These are phyloP conservation scores for Anagyrus pseudococci DNA, from an alignment of 2,888 invertebrate genomes.

Conservation along the genomic window DNA sequence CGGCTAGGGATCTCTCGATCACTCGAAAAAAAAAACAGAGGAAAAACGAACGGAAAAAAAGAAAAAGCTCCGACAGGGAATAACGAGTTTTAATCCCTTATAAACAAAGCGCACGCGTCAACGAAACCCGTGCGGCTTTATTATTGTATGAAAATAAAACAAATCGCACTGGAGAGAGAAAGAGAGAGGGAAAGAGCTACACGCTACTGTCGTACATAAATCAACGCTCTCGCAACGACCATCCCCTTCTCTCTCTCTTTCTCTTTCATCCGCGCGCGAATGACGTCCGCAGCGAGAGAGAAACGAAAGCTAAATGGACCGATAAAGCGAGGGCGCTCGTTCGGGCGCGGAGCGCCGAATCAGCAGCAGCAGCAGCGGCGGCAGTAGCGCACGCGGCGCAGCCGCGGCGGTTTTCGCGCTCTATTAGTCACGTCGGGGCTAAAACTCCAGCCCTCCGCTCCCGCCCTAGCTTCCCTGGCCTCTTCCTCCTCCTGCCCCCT, in stretches of 20 bases:
- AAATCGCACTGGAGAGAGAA: not conserved
- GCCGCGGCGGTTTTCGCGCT: conserved; percentile 35
- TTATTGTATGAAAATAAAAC: conserved; percentile 30
- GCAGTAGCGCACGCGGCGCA: not conserved
- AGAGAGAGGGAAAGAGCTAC: too few species aligned
- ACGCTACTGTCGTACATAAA: conserved; percentile 15
- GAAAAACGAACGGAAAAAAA: not conserved
- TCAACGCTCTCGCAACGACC: conserved; percentile 12
- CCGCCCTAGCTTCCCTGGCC: not conserved
- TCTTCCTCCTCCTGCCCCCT: not conserved
- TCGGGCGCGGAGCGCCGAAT: conserved; percentile 34
- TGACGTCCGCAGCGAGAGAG: conserved; percentile 23
- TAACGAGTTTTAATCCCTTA: not conserved
- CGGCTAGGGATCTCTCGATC: too few species aligned
- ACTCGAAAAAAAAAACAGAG: not conserved
- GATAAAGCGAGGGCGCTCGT: conserved; percentile 38
- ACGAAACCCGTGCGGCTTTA: conserved; percentile 1
- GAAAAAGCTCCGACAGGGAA: not conserved
- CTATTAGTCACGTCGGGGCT: conserved; percentile 29
- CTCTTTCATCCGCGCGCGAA: conserved; percentile 5
- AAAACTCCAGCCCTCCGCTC: conserved; percentile 18
- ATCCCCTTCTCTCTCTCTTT: not conserved
- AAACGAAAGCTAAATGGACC: conserved; percentile 46
- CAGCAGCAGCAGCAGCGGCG: conserved; percentile 22
- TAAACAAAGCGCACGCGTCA: not conserved